Conservation (phyloP, 2,888 invertebrate genomes). For the Antheraea assamensis region DNA sequence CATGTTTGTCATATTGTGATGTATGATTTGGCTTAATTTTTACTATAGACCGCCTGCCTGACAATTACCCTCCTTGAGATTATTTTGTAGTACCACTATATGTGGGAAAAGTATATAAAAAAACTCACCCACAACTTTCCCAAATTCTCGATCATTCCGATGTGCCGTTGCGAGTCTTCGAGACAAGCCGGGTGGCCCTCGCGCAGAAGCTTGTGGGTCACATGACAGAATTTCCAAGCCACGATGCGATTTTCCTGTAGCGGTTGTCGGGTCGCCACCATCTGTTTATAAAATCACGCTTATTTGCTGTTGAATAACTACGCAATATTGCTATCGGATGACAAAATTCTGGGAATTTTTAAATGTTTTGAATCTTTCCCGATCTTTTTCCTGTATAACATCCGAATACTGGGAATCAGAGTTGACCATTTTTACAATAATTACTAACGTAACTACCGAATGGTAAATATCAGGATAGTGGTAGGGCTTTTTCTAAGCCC, state of each 20-base stretch:
- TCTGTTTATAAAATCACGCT: slow-evolving; percentile 43
- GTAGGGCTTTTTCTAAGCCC: too few species aligned
- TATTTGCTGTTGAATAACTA: neutral
- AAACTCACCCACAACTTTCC: slow-evolving; percentile 94
- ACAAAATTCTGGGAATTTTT: neutral
- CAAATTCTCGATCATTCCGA: slow-evolving; percentile 90
- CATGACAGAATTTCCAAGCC: slow-evolving; percentile 99
- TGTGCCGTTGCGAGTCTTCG: slow-evolving; percentile 91
- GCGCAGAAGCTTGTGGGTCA: slow-evolving; percentile 96
- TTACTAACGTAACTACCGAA: neutral
- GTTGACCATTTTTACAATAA: neutral
- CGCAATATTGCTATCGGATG: slow-evolving; percentile 4
- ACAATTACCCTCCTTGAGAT: too few species aligned
- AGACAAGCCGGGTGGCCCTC: slow-evolving; percentile 96
- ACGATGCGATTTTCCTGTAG: slow-evolving; percentile 96
- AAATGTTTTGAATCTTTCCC: neutral
- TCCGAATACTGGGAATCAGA: neutral
- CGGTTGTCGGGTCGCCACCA: slow-evolving; percentile 85
- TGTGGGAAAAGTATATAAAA: neutral
- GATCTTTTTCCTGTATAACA: neutral
- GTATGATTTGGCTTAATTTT: too few species aligned
- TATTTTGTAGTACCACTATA: too few species aligned
- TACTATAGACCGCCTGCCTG: too few species aligned
- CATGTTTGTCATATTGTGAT: too few species aligned
- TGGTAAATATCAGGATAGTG: too few species aligned